Conservation (phyloP, 2,888 invertebrate species). For the Catotricha subobsoleta region DNA sequence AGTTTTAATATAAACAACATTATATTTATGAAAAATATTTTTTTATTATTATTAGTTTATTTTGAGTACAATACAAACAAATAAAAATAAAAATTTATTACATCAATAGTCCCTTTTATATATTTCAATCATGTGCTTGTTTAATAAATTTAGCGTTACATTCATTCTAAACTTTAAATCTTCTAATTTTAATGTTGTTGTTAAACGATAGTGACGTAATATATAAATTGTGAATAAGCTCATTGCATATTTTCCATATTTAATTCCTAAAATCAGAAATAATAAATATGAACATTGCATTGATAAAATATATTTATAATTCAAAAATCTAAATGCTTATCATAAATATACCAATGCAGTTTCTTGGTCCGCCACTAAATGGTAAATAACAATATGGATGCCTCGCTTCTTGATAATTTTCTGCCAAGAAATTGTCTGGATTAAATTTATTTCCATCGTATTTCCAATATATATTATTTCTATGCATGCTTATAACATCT, state of each 20-base stretch:
- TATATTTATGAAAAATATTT: no score
- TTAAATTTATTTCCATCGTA: constrained; percentile 20
- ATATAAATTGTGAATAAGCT: constrained; percentile 22
- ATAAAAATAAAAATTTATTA: no score
- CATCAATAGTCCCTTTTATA: no score
- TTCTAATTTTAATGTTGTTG: constrained; percentile 20
- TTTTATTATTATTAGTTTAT: no score
- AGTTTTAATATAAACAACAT: no score
- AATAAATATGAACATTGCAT: neutral
- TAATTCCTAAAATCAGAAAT: neutral
- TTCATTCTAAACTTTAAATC: constrained; percentile 22
- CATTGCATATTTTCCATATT: constrained; percentile 8
- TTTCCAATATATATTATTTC: constrained; percentile 22
- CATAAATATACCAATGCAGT: constrained; percentile 7
- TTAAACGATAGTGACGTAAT: constrained; percentile 20
- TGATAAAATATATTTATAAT: no score
- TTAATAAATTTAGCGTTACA: constrained; percentile 1
- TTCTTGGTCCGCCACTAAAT: constrained; percentile 25
- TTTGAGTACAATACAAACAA: no score
- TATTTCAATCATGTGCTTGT: constrained; percentile 4
- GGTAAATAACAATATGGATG: constrained; percentile 26
- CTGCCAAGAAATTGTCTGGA: constrained; percentile 24
- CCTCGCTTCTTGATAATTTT: constrained; percentile 19
- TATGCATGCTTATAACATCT: constrained; percentile 26
- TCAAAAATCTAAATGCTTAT: no score